Conservation (phyloP, 1,140 invertebrate genomes). For the Procambarus clarkii region DNA sequence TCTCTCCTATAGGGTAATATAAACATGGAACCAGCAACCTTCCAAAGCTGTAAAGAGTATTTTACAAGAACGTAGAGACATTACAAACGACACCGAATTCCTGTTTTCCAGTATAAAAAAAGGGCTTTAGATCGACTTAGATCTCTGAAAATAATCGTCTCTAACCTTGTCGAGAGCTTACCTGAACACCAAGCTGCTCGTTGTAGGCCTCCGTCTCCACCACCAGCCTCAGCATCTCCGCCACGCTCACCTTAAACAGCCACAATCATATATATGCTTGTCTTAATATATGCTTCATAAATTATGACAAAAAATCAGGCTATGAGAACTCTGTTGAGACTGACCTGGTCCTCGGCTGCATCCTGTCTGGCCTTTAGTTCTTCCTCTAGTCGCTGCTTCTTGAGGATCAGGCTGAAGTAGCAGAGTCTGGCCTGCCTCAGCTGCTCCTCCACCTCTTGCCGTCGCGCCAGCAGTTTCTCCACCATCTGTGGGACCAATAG, state of each 20-base stretch:
- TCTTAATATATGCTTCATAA: too few relatives aligned
- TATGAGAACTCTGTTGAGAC: too few relatives aligned
- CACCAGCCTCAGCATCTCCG: constrained; percentile 48
- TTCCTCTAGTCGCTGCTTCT: constrained; percentile 35
- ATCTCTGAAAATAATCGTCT: too few relatives aligned
- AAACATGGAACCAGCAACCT: too few relatives aligned
- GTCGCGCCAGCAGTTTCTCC: constrained; percentile 18
- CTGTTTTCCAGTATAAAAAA: too few relatives aligned
- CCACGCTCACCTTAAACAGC: constrained; percentile 24
- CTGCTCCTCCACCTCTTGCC: constrained; percentile 30
- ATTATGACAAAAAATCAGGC: too few relatives aligned
- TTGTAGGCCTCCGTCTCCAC: constrained; percentile 57
- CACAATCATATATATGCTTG: not conserved
- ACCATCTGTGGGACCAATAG: not conserved
- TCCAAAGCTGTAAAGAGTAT: too few relatives aligned
- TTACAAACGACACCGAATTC: too few relatives aligned
- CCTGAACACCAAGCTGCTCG: constrained; percentile 41
- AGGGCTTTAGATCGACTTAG: too few relatives aligned
- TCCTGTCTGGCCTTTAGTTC: constrained; percentile 23
- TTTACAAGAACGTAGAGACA: too few relatives aligned
- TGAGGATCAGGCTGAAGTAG: constrained; percentile 39
- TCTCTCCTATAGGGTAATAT: too few relatives aligned
- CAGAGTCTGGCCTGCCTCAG: constrained; percentile 29
- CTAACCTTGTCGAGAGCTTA: not conserved
- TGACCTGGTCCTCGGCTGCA: constrained; percentile 32